A percentile compares a stretch with the other conserved stretches of the same genome.
phyloP scores from a whole-genome alignment of 2,797 vertebrate genomes.

The Oryzias sinensis region DNA sequence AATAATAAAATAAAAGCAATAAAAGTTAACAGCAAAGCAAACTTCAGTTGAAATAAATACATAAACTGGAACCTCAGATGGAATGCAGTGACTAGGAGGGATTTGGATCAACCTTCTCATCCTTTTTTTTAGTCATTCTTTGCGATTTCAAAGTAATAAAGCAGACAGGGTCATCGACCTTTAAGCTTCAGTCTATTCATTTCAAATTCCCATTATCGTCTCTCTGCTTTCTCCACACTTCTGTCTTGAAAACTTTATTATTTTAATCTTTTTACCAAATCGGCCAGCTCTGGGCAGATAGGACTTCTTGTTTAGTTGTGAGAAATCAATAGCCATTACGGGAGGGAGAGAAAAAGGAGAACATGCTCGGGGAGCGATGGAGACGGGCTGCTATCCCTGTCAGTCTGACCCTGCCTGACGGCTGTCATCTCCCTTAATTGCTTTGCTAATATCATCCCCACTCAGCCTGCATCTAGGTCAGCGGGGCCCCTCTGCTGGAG shows the following conservation, averaged over 20 bases:
- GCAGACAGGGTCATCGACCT: conserved; percentile 42
- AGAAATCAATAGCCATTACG: conserved; percentile 77
- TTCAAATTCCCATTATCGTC: background rate
- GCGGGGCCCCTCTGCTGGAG: conserved; percentile 59
- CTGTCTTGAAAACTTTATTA: conserved; percentile 22
- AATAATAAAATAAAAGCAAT: too few species aligned
- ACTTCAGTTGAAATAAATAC: too few species aligned
- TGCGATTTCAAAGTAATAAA: conserved; percentile 45
- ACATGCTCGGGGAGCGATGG: conserved; percentile 24
- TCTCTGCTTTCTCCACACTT: background rate
- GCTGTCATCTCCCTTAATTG: conserved; percentile 82
- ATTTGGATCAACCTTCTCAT: conserved; percentile 2
- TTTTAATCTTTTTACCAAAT: conserved; percentile 34
- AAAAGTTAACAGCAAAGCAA: too few species aligned
- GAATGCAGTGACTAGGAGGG: too few species aligned
- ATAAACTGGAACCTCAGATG: too few species aligned
- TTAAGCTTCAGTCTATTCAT: conserved; percentile 17
- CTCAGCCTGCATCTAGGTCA: conserved; percentile 76
- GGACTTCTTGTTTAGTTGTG: conserved; percentile 66
- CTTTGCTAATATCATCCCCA: conserved; percentile 76
- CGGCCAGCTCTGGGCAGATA: conserved; percentile 45
- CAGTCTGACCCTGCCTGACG: conserved; percentile 72
- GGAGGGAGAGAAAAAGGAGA: conserved; percentile 35
- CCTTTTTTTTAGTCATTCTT: conserved; percentile 46
- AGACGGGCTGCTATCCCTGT: conserved; percentile 63